Evolutionary conservation across 2,113 vertebrate genomes (phyloP), one percentile per base, ranked within the genome.

Genomic region (Jacana jacana): DNA sequence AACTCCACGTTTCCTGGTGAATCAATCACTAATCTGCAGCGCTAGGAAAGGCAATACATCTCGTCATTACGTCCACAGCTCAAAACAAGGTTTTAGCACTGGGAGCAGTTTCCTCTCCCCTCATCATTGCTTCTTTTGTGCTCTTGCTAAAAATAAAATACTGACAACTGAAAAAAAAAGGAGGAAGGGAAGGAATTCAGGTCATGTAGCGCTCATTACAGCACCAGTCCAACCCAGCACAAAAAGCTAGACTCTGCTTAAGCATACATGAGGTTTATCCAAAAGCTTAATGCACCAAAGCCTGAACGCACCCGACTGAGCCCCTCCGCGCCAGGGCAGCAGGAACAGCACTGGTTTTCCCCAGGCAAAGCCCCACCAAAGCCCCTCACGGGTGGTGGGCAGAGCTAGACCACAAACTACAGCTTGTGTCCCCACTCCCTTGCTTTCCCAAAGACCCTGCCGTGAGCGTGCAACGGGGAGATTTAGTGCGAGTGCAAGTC

Each of bases 1-100:
- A 93, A 87, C 91, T 92, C 20, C 72, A 76, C 49, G 88, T 93
- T 93, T 96, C 86, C 92, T 96, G 88, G 52, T 92, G 71, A 86
- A 95, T 93, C 86, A 86, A 79, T 95, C 86, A 71, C 83, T 81
- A 68, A 57, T 84, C 60, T 88, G 37, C 72, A 89, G 69, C 71
- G 13, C 39, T 70, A 68, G 60, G 58, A 86, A 81, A 73, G 65
- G 51, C 57, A 70, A 81, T 83, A 27, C 55, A 64, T 81, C 71
- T 83, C 22, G 1, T 81, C 49, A 31, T 78, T 83, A 60, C 23
- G 17, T 24, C 22, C 75, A 81, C 54, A 55, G 48, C 48, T 89
- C 49, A 73, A 69, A 95, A 17, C 28, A 88, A 95, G 42, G 15
- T 69, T 91, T 86, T 70, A 93, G 76, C 82, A 63, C 37, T 77